Conservation (phyloP, 2,113 vertebrate species). For the Panthera tigris region DNA sequence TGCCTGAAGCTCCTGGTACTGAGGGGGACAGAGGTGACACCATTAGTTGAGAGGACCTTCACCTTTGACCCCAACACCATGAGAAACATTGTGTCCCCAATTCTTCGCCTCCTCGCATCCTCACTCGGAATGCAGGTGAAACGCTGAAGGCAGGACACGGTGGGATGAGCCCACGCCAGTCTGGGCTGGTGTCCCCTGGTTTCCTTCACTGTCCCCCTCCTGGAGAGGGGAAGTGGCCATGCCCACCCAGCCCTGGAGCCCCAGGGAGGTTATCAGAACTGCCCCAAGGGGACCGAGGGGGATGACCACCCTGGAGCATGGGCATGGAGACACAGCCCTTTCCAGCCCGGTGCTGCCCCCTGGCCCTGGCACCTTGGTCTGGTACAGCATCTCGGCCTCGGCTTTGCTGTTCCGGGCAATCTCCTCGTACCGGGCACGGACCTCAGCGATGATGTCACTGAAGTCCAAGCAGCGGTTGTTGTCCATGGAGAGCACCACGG, state of each 20-base stretch:
- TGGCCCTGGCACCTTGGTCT: constrained; percentile 79
- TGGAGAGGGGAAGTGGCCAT: background rate
- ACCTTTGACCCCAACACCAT: background rate
- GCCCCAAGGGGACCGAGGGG: background rate
- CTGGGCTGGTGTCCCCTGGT: background rate
- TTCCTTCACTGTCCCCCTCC: background rate
- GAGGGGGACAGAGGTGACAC: background rate
- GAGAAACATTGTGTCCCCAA: background rate
- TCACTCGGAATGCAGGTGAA: background rate
- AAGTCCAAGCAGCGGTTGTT: constrained; percentile 91
- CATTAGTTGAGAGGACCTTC: background rate
- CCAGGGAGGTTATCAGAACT: background rate
- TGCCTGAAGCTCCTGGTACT: constrained; percentile 73
- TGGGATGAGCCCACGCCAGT: background rate
- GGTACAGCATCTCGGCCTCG: constrained; percentile 92
- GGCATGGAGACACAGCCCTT: background rate
- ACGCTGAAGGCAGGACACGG: background rate
- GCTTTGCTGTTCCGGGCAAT: constrained; percentile 89
- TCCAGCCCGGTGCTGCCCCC: background rate
- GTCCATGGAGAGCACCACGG: constrained; percentile 94
- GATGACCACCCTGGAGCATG: rapidly evolving
- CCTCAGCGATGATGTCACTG: constrained; percentile 91
- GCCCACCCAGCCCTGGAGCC: background rate
- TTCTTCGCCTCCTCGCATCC: background rate
- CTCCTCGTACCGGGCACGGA: constrained; percentile 90